phyloP scores from a whole-genome alignment of 2,113 vertebrate species.

The Zosterops lateralis region DNA sequence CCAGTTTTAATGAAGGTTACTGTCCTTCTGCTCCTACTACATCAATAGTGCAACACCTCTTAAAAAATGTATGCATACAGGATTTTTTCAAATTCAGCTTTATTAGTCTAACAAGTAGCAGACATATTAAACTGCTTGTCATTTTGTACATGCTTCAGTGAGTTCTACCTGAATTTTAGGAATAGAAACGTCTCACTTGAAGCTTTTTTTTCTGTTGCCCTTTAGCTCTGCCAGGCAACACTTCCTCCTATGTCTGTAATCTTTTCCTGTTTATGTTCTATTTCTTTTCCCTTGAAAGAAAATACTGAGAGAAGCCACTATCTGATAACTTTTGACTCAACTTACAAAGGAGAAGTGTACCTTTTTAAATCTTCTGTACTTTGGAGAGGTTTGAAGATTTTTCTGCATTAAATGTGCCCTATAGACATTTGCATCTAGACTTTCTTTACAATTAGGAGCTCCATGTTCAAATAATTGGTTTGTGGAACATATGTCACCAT shows the following conservation, averaged over 20 bases:
- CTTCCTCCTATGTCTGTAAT: not conserved
- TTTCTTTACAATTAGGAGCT: not conserved
- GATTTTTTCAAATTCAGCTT: not conserved
- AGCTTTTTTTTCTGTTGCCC: not conserved
- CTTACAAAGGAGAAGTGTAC: not conserved
- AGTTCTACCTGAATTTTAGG: not conserved
- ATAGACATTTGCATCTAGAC: not conserved
- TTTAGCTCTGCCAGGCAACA: not conserved
- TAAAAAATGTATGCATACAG: not conserved
- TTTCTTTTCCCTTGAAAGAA: not conserved
- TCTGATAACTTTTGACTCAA: not conserved
- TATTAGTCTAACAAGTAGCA: not conserved
- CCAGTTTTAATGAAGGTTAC: constrained; percentile 26
- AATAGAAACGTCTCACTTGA: not conserved
- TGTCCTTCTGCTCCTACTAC: not conserved
- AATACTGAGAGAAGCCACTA: not conserved
- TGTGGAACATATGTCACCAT: not conserved
- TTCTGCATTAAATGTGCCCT: not conserved
- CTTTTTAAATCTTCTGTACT: not conserved
- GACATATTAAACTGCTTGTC: not conserved
- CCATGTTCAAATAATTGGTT: not conserved
- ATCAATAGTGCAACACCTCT: not conserved
- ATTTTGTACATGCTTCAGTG: not conserved
- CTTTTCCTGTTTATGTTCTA: not conserved
- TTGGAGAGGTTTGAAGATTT: not conserved